Conservation (phyloP, 2,797 vertebrate species). For the Anabacerthia variegaticeps region DNA sequence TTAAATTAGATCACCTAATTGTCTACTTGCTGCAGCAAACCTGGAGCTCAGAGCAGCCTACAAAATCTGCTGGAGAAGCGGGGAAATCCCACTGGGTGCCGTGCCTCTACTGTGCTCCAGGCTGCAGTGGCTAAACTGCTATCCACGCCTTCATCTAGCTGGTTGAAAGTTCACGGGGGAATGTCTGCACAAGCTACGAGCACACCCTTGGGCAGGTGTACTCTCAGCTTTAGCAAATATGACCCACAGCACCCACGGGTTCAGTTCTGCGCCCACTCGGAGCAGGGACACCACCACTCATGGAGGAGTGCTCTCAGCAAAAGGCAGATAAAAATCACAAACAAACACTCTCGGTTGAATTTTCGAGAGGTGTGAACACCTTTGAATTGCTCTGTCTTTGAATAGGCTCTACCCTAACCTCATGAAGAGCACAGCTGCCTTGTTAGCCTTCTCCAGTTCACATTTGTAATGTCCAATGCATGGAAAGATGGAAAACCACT, state of each 20-base stretch:
- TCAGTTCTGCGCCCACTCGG: background rate
- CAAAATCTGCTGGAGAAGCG: background rate
- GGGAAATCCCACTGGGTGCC: background rate
- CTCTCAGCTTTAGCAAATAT: background rate
- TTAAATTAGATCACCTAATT: background rate
- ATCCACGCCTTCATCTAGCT: background rate
- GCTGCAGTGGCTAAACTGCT: background rate
- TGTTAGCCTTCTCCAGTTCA: background rate
- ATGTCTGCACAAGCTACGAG: background rate
- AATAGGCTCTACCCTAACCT: background rate
- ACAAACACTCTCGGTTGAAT: background rate
- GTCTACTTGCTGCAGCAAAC: background rate
- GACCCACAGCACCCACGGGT: background rate
- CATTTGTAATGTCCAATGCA: background rate
- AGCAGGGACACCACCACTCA: background rate
- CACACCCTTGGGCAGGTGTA: background rate
- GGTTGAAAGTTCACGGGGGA: background rate
- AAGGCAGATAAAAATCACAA: constrained; percentile 2
- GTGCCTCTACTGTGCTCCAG: background rate
- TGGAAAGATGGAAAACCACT: background rate
- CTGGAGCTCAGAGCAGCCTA: background rate
- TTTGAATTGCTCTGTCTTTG: background rate
- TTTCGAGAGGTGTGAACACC: background rate
- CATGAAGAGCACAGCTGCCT: background rate
- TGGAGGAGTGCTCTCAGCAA: background rate